Base-by-base conservation (phyloP, 2,888 invertebrate genomes). In the Ophioninae sp. region DNA sequence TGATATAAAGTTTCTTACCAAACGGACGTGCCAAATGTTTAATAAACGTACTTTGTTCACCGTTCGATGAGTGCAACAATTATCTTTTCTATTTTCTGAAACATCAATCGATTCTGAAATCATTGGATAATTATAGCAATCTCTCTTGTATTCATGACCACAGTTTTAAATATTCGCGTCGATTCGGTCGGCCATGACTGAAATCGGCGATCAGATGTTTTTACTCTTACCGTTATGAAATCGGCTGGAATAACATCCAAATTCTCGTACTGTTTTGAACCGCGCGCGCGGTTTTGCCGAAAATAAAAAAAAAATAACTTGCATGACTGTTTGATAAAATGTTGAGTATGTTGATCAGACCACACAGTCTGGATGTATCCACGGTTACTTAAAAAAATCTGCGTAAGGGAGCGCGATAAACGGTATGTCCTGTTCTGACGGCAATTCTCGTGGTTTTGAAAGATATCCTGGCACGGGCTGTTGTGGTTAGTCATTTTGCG, bases 391-490 rank as follows among this genome's bases (percentile, higher is more conserved):
- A 74, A 75, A 57, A 72, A 72, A 80, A 68, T 23, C 10, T 41
- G 21, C 20, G 50, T 41, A 44, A 74, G 44, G 50, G 41, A 69
- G 20, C 41, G 44, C 67, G 23, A 68, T 20, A 69, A 65, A 68
- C 85, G 87, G 74, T 61, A 90, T 90, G 90, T 88, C 89, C 79
- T 88, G 87, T 70, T 86, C 87, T 73, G 87, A 86, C 64, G 81
- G 84, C 65, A 81, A 62, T 65, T 74, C 79, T 41, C 80, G 82
- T 21, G 76, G 79, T 59, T 74, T 72, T 44, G 84, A 88, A 73
- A 80, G 83, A 64, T 84, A 65, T 70, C 74, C 85, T 78, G 88
- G 86, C 20, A 87, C 85, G 13, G 86, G 85, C 81, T 88, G 87
- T 79, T 90, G 87, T 64, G 89, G 90, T 90, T 85, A 87, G 87